Conservation (phyloP, 2,797 vertebrate genomes). For the Ctenopoma kingsleyae region DNA sequence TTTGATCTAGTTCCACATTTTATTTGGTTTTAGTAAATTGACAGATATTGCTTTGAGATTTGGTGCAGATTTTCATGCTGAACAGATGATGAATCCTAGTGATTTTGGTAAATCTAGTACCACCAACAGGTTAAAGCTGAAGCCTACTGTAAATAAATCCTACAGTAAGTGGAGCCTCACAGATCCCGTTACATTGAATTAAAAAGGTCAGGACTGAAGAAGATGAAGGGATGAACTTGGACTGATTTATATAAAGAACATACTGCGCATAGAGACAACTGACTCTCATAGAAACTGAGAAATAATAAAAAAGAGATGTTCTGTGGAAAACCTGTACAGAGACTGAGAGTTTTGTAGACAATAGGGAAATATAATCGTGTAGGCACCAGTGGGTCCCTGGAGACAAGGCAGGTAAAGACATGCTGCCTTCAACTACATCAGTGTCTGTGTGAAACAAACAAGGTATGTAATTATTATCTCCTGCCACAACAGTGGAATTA, state of each 20-base stretch:
- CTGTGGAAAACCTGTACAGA: not conserved
- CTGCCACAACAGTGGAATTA: constrained; percentile 45
- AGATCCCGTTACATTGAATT: too few relatives aligned
- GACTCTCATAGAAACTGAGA: not conserved
- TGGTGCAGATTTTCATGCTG: too few relatives aligned
- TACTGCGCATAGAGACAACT: not conserved
- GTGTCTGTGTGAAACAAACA: constrained; percentile 28
- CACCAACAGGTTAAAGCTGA: not conserved
- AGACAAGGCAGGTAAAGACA: constrained; percentile 52
- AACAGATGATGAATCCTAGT: not conserved
- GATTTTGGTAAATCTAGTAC: not conserved
- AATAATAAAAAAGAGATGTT: not conserved
- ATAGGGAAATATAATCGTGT: not conserved
- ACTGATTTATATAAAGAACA: too few relatives aligned
- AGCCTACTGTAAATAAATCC: too few relatives aligned
- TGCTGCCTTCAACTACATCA: constrained; percentile 10
- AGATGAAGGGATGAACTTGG: too few relatives aligned
- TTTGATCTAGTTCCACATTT: too few relatives aligned
- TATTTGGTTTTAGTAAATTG: too few relatives aligned
- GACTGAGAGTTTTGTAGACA: not conserved
- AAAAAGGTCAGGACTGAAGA: too few relatives aligned
- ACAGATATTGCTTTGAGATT: too few relatives aligned
- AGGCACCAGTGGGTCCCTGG: not conserved
- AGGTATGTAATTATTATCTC: constrained; percentile 26
- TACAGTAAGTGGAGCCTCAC: too few relatives aligned